Conservation (phyloP, 2,888 invertebrate species). For the Xestia xanthographa region DNA sequence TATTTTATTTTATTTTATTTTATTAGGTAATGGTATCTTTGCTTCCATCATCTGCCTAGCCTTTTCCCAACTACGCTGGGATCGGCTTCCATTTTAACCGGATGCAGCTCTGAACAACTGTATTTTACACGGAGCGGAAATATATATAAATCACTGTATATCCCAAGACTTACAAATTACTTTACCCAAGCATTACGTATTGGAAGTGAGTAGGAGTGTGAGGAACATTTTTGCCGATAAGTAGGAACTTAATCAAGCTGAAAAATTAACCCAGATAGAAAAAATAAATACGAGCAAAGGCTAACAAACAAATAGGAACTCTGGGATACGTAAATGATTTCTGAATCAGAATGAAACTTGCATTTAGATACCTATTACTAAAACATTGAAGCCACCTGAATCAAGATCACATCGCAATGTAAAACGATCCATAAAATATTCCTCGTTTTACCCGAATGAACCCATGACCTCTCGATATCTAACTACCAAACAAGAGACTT, state of each 20-base stretch:
- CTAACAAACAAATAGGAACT: neutral
- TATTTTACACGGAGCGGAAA: neutral
- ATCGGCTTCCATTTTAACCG: neutral
- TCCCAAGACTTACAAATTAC: too few relatives aligned
- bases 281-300: neutral
- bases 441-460: slow-evolving; percentile 56
- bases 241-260: neutral
- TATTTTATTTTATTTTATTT: too few relatives aligned
- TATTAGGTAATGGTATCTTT: neutral
- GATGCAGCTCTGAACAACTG: neutral
- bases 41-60: neutral
- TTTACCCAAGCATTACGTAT: neutral
- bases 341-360: neutral
- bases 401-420: slow-evolving; percentile 10
- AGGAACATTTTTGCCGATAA: neutral
- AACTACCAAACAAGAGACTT: slow-evolving; percentile 56
- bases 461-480: slow-evolving; percentile 65
- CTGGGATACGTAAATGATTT: neutral
- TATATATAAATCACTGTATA: too few relatives aligned
- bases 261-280: too few relatives aligned
- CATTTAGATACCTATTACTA: neutral
- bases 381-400: neutral
- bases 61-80: neutral
- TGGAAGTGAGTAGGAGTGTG: neutral
- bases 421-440: slow-evolving; percentile 39